Evolutionary conservation across 2,888 invertebrate species (phyloP), one percentile per base, ranked within the genome.

Genomic region (Itoplectis maculator): DNA sequence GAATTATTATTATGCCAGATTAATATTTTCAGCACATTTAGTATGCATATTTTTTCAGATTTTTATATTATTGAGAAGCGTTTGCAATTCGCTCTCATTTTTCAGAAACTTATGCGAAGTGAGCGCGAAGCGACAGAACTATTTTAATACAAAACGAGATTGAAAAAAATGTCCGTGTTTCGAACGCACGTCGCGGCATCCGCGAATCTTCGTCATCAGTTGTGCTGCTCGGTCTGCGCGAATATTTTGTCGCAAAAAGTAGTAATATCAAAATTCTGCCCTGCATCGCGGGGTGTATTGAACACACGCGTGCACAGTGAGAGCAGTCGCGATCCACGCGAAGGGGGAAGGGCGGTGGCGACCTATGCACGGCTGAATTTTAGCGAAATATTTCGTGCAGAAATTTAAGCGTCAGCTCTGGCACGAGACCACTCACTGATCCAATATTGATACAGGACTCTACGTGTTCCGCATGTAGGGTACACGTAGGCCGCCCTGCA

Each of bases 401-500:
- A 75, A 79, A 70, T 40, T 79, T 79, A 40, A 75, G n/a, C 69
- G 65, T 79, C 82, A 70, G 70, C 65, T 29, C 65, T 79, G 74
- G 70, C 73, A 56, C 65, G 37, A 37, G 56, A 11, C 63, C 69
- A 42, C 74, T 78, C 82, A 65, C 74, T 79, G 70, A 70, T 82
- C 79, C 74, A 75, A 79, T 82, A 79, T 82, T 82, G 78, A 74
- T 82, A 75, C 74, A 82, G 51, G 51, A 70, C 47, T 74, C 47
- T 70, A 79, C 66, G 72, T 79, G 70, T 72, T 75, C 49, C 37
- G 70, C 79, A 72, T 72, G 35, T 66, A 79, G 20, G 35, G n/a
- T n/a, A n/a, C 66, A 65, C 49, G 47, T 15, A 40, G 35, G 37
- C 11, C 59, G 37, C 11, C 59, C 51, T 37, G 69, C 78, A 74